phyloP scores from a whole-genome alignment of 1,140 invertebrate genomes.

The Pseudomyrmex gracilis region DNA sequence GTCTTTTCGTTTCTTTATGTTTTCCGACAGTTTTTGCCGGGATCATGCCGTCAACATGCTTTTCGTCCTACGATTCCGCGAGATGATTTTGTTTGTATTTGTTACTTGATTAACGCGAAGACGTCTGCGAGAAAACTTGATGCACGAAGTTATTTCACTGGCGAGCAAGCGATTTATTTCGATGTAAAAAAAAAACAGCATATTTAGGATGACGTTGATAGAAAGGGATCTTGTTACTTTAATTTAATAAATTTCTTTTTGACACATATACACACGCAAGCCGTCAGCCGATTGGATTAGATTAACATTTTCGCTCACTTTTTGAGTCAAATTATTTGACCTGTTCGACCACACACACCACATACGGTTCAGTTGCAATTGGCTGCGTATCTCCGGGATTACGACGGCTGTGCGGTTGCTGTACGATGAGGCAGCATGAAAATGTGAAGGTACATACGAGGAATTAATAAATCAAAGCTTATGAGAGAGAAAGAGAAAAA shows the following conservation, averaged over 20 bases:
- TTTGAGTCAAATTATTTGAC: constrained; percentile 45
- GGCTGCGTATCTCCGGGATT: constrained; percentile 16
- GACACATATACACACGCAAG: background rate
- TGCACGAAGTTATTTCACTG: constrained; percentile 10
- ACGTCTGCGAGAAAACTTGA: constrained; percentile 17
- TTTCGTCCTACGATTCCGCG: constrained; percentile 32
- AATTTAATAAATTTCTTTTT: constrained; percentile 26
- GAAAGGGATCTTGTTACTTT: background rate
- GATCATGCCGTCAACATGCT: background rate
- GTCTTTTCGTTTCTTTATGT: constrained; percentile 19
- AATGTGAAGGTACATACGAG: constrained; percentile 51
- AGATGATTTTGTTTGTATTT: constrained; percentile 18
- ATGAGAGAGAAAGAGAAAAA: constrained; percentile 3
- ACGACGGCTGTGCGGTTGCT: constrained; percentile 5
- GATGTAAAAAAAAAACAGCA: background rate
- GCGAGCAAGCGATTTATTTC: constrained; percentile 6
- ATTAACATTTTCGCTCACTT: constrained; percentile 36
- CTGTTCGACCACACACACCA: background rate
- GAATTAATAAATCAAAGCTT: constrained; percentile 72
- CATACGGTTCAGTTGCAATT: constrained; percentile 34
- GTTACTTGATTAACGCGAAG: constrained; percentile 3
- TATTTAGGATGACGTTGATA: background rate
- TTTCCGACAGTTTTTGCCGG: constrained; percentile 18
- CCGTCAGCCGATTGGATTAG: constrained; percentile 6
- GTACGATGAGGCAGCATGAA: constrained; percentile 16